Conservation (phyloP, 2,888 invertebrate species). For the Galerucella calmariensis region DNA sequence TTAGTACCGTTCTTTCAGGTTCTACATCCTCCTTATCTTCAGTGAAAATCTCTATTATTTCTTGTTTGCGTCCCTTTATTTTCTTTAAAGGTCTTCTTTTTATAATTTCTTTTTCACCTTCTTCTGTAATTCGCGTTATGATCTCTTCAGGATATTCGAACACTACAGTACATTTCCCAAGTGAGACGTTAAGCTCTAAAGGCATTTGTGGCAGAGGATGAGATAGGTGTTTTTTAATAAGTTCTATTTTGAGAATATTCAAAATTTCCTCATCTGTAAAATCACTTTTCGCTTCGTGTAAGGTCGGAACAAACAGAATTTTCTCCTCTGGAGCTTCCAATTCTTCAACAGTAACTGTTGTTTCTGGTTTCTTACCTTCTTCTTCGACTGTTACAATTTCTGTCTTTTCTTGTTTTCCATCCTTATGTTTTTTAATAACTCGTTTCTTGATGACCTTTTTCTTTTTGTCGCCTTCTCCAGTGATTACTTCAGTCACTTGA, state of each 20-base stretch:
- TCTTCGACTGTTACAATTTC: constrained; percentile 66
- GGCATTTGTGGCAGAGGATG: constrained; percentile 54
- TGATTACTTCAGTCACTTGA: constrained; percentile 53
- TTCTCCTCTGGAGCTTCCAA: constrained; percentile 59
- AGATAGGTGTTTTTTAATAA: constrained; percentile 56
- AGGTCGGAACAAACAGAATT: constrained; percentile 59
- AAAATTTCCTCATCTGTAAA: constrained; percentile 54
- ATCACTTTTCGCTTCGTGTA: constrained; percentile 55
- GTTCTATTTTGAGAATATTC: constrained; percentile 57
- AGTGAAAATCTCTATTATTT: constrained; percentile 65
- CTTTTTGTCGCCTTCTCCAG: constrained; percentile 52
- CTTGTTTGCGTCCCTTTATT: constrained; percentile 58
- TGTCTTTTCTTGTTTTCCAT: constrained; percentile 62
- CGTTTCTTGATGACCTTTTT: constrained; percentile 60
- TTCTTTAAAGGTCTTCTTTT: constrained; percentile 56
- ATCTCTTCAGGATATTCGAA: constrained; percentile 58
- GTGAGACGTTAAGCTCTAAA: constrained; percentile 50
- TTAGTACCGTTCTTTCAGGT: constrained; percentile 50
- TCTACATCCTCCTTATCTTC: constrained; percentile 57
- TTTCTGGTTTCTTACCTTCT: constrained; percentile 61
- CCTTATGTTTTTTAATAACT: constrained; percentile 63
- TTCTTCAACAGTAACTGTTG: constrained; percentile 60
- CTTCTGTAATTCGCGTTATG: constrained; percentile 55
- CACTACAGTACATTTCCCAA: constrained; percentile 46
- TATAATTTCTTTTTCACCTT: constrained; percentile 52